Base-by-base conservation (phyloP, 1,140 invertebrate genomes). In the Conus betulinus region DNA sequence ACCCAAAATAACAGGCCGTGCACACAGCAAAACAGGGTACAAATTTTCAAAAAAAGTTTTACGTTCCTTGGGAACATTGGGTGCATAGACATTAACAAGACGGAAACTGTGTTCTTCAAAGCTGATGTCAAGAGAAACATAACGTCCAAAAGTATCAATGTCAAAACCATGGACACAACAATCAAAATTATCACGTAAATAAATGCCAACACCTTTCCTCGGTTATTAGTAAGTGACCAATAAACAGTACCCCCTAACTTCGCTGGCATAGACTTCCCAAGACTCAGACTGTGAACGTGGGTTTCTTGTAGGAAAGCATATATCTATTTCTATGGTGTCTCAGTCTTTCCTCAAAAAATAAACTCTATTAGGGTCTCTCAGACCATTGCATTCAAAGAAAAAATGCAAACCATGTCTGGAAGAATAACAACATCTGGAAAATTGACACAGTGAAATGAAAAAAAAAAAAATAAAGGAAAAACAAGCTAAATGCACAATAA, bases 231-330 rank as follows among this genome's bases (percentile, higher is more conserved):
- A 60, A 86, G 79, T 25, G 67, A 53, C 84, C 88, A 86, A 51
- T 71, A 78, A 25, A n/a, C n/a, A n/a, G n/a, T n/a, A n/a, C n/a
- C n/a, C n/a, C n/a, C n/a, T n/a, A n/a, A n/a, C n/a, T n/a, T n/a
- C n/a, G n/a, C n/a, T n/a, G n/a, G n/a, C n/a, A n/a, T n/a, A n/a
- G n/a, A n/a, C n/a, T n/a, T n/a, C n/a, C n/a, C n/a, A n/a, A n/a
- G n/a, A n/a, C n/a, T n/a, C n/a, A 55, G 5, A 55, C 25, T 81
- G 78, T 55, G 20, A 81, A 87, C 55, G 78, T 87, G 87, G 23
- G 87, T 87, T 81, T 87, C 87, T 67, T 87, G 87, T 11, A 81
- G 51, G 25, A n/a, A 87, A 87, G 27, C 76, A 23, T 53, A 87
- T 60, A 76, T 81, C 87, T 55, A 87, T n/a, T 25, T 53, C 57